A percentile compares a stretch with the other conserved stretches of the same genome.
Conservation (phyloP, 2,888 invertebrate genomes). For the Trilocha varians region DNA sequence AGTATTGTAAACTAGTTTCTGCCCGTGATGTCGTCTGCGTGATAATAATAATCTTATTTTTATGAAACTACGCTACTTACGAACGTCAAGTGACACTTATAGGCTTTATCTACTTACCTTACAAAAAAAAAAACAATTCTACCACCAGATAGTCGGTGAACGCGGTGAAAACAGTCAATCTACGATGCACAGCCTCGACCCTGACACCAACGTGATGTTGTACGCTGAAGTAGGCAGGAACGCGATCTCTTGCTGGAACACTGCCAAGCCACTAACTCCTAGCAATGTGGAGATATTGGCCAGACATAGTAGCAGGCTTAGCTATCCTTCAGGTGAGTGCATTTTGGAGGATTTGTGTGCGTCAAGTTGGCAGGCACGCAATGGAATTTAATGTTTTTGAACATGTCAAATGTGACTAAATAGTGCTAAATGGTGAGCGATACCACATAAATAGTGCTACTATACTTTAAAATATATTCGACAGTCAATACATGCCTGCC, state of each 20-base stretch:
- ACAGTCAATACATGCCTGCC: too few species aligned
- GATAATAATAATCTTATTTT: too few species aligned
- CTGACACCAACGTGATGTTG: constrained; percentile 75
- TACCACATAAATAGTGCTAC: too few species aligned
- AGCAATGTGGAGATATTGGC: constrained; percentile 73
- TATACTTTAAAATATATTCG: too few species aligned
- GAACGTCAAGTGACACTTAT: too few species aligned
- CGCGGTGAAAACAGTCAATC: constrained; percentile 78
- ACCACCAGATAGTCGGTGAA: constrained; percentile 60
- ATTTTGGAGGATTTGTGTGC: constrained; percentile 3
- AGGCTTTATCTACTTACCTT: background rate
- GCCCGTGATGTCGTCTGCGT: too few species aligned
- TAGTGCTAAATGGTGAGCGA: too few species aligned
- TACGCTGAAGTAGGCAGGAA: constrained; percentile 80
- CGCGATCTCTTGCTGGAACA: constrained; percentile 85
- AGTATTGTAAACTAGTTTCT: too few species aligned
- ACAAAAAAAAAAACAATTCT: background rate
- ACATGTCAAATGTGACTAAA: too few species aligned
- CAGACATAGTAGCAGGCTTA: constrained; percentile 72
- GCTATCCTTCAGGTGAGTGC: constrained; percentile 75
- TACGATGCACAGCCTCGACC: constrained; percentile 79
- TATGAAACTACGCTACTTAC: too few species aligned
- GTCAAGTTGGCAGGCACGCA: too few species aligned
- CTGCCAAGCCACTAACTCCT: constrained; percentile 54
- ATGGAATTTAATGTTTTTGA: too few species aligned